Conservation (phyloP, 2,797 vertebrate genomes). For the Sebastes iracundus region DNA sequence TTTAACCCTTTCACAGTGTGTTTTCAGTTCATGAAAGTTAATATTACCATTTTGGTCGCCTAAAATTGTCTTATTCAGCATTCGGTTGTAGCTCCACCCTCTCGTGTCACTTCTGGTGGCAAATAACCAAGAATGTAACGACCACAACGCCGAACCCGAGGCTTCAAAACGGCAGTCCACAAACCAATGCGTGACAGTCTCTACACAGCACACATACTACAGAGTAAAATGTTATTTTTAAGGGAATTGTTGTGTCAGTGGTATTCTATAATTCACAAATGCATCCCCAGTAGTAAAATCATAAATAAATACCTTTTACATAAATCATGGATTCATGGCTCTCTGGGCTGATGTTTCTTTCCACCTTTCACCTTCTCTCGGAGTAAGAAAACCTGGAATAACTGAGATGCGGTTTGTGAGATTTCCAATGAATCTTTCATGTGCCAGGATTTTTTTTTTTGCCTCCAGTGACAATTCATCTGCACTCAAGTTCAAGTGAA, state of each 20-base stretch:
- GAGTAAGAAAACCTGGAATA: constrained; percentile 43
- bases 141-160: too few relatives aligned
- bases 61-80: too few relatives aligned
- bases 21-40: too few relatives aligned
- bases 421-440: constrained; percentile 72
- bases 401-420: constrained; percentile 37
- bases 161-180: too few relatives aligned
- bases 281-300: constrained; percentile 43
- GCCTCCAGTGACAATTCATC: constrained; percentile 39
- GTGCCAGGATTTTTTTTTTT: constrained; percentile 19
- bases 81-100: too few relatives aligned
- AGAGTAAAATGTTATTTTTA: background rate
- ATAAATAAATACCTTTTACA: constrained; percentile 46
- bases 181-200: too few relatives aligned
- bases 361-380: constrained; percentile 20
- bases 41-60: too few relatives aligned
- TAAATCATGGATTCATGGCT: background rate
- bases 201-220: background rate
- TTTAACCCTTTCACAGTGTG: too few relatives aligned
- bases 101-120: too few relatives aligned
- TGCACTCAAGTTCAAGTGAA: constrained; percentile 69
- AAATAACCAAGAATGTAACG: too few relatives aligned
- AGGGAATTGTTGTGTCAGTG: background rate
- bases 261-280: constrained; percentile 41
- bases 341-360: constrained; percentile 22